These are phyloP conservation scores for Drosophila incognita DNA, from an alignment of 2,888 invertebrate genomes.

Conservation along the genomic window DNA sequence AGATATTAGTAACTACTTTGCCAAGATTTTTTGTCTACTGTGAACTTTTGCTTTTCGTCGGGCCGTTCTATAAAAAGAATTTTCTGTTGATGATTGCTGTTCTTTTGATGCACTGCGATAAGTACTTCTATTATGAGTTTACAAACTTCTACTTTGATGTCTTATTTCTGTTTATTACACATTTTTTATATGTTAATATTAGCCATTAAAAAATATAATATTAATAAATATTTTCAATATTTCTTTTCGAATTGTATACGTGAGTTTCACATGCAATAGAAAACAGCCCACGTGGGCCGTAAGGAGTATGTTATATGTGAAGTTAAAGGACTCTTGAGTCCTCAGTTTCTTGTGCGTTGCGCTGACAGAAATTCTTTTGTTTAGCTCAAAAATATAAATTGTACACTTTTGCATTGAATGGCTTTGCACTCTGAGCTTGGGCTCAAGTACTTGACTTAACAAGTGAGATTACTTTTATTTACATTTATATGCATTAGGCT, in stretches of 20 bases:
- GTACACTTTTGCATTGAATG: constrained; percentile 5
- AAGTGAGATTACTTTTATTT: background rate
- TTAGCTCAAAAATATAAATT: constrained; percentile 3
- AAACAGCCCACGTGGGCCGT: constrained; percentile 10
- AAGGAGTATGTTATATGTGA: constrained; percentile 46
- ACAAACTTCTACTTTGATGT: constrained; percentile 45
- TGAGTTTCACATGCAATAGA: background rate
- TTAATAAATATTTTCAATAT: constrained; percentile 15
- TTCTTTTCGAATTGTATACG: background rate
- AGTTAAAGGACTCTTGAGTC: constrained; percentile 33
- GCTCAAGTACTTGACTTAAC: constrained; percentile 1
- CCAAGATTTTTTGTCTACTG: constrained; percentile 7
- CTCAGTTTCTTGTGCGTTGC: background rate
- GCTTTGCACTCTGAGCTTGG: constrained; percentile 27
- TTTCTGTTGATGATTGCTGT: background rate
- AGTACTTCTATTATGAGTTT: constrained; percentile 12
- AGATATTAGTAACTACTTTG: constrained; percentile 11
- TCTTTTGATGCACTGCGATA: constrained; percentile 12
- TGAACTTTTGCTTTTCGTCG: constrained; percentile 13
- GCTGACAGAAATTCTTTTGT: background rate
- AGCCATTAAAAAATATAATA: constrained; percentile 30
- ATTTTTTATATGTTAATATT: constrained; percentile 37
- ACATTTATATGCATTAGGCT: background rate
- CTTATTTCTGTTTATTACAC: constrained; percentile 11
- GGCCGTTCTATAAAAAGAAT: constrained; percentile 25